A percentile compares a stretch with the other conserved stretches of the same genome.
phyloP scores from a whole-genome alignment of 2,797 vertebrate genomes.

The Eulemur albifrons region DNA sequence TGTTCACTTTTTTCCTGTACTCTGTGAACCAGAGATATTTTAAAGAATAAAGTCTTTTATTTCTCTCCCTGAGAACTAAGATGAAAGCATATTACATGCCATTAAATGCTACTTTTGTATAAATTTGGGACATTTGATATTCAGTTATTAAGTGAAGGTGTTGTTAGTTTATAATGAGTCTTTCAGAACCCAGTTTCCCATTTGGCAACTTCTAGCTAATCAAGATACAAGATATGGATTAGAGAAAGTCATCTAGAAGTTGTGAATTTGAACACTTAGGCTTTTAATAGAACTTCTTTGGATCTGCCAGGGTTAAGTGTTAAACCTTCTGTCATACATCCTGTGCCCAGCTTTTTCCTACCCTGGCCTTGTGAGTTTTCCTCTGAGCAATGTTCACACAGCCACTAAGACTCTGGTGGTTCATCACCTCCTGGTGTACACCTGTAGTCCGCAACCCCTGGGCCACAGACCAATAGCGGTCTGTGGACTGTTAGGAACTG shows the following conservation, averaged over 20 bases:
- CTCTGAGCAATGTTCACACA: background rate
- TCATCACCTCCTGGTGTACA: background rate
- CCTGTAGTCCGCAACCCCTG: too few relatives aligned
- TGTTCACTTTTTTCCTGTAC: background rate
- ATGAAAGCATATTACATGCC: background rate
- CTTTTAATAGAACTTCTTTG: background rate
- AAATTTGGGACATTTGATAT: constrained; percentile 45
- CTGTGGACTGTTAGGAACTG: too few relatives aligned
- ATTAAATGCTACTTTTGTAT: constrained; percentile 12
- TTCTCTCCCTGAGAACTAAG: background rate
- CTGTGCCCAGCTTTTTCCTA: background rate
- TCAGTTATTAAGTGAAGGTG: background rate
- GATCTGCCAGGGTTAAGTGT: background rate
- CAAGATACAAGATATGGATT: background rate
- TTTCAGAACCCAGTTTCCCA: background rate
- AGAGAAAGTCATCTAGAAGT: background rate
- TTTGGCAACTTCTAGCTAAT: background rate
- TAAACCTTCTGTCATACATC: background rate
- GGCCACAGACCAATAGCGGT: too few relatives aligned
- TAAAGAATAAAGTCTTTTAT: background rate
- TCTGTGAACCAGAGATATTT: background rate
- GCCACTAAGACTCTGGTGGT: background rate
- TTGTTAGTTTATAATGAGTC: background rate
- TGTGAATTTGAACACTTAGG: background rate
- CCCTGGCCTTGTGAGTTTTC: background rate